A percentile compares a stretch with the other conserved stretches of the same genome.
Conservation (phyloP, 2,888 invertebrate species). For the Chesias legatella region DNA sequence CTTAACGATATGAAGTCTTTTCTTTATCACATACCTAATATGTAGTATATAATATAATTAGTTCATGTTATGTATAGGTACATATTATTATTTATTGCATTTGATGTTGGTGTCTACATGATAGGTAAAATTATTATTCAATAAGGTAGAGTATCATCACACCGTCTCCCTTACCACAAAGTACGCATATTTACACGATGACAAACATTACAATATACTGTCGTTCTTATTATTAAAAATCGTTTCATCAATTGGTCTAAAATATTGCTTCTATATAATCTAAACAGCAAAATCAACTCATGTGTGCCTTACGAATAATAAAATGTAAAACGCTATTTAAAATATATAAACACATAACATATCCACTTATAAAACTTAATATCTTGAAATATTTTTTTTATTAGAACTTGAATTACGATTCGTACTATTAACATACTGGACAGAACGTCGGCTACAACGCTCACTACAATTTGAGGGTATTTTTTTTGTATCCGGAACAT, state of each 20-base stretch:
- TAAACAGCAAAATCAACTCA: constrained; percentile 58
- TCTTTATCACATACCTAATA: constrained; percentile 41
- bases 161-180: constrained; percentile 38
- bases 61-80: constrained; percentile 31
- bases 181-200: constrained; percentile 35
- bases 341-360: constrained; percentile 52
- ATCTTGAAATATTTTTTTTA: constrained; percentile 20
- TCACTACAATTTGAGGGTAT: constrained; percentile 55
- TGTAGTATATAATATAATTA: constrained; percentile 22
- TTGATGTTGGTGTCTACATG: constrained; percentile 38
- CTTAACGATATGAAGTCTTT: constrained; percentile 42
- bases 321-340: constrained; percentile 63
- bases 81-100: constrained; percentile 37
- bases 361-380: constrained; percentile 47
- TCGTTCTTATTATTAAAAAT: constrained; percentile 20
- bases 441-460: constrained; percentile 67
- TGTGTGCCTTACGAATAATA: constrained; percentile 55
- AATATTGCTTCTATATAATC: constrained; percentile 53
- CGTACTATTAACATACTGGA: constrained; percentile 51
- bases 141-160: constrained; percentile 32
- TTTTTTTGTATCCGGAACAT: constrained; percentile 47
- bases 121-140: constrained; percentile 28
- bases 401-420: constrained; percentile 30
- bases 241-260: constrained; percentile 26
- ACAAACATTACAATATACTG: constrained; percentile 25